Evolutionary conservation across 1,140 invertebrate species (phyloP), one percentile per base, ranked within the genome.

Genomic region (Neodiprion pinetum): DNA sequence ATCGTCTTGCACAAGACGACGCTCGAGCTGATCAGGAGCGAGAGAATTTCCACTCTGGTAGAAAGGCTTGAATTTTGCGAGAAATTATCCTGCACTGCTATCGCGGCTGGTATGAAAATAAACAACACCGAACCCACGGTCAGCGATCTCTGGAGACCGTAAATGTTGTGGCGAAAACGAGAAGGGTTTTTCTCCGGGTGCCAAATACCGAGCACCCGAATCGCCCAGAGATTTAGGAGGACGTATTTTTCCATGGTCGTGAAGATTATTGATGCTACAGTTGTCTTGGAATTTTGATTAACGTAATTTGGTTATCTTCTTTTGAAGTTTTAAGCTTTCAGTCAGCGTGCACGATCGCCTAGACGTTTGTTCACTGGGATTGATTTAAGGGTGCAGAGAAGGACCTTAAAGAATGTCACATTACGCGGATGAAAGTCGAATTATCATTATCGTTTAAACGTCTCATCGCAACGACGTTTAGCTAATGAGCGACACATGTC

Each of bases 171-270:
- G 3, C n/a, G 11, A 61, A 61, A 61, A 61, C n/a, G 53, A 14
- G 53, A 61, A 61, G 28, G 28, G 28, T 61, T 9, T 14, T 17
- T 61, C 53, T 61, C 11, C 8, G 53, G 53, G 8, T 61, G 53
- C 53, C 53, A 61, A 61, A 17, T 17, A 5, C 53, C 53, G 53
- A 61, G 11, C 9, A 9, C 53, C 11, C 53, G 53, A 17, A 61
- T 14, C n/a, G 53, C 11, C 53, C 53, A 61, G 11, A 61, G 53
- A 61, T 61, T 61, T 7, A 61, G n/a, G 4, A 17, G n/a, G n/a
- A 61, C 53, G 53, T 61, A 61, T 61, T 61, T 7, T 61, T 61
- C 53, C 53, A 61, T 61, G n/a, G 53, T 61, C n/a, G 53, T 40
- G 28, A 2, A 40, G 28, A 40, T 40, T 40, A 40, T 40, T 40